Conservation (phyloP, 2,888 invertebrate genomes). For the Onthophagus sagittarius region DNA sequence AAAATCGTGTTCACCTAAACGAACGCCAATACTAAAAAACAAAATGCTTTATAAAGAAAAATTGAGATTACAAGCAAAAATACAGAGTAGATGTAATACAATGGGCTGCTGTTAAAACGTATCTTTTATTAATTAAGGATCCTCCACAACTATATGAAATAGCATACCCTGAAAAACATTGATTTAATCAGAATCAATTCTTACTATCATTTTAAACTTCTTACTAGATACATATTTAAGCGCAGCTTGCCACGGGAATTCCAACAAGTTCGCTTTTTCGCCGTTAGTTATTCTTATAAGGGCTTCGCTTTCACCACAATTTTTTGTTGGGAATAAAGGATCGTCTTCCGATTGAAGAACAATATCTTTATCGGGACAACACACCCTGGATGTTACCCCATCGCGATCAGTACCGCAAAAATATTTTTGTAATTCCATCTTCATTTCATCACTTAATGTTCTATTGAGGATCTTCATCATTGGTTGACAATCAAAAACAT, state of each 20-base stretch:
- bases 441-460: neutral
- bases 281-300: slow-evolving; percentile 49
- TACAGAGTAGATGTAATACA: slow-evolving; percentile 49
- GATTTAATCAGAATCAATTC: slow-evolving; percentile 28
- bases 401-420: neutral
- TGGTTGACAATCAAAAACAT: neutral
- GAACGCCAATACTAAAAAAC: slow-evolving; percentile 52
- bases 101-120: slow-evolving; percentile 57
- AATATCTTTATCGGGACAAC: slow-evolving; percentile 46
- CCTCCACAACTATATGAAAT: slow-evolving; percentile 46
- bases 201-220: no score
- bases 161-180: neutral
- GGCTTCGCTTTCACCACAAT: slow-evolving; percentile 56
- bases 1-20: slow-evolving; percentile 60
- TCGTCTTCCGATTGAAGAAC: slow-evolving; percentile 13
- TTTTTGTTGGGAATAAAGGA: slow-evolving; percentile 33
- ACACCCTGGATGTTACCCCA: slow-evolving; percentile 46
- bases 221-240: slow-evolving; percentile 53
- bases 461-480: neutral
- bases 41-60: neutral
- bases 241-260: slow-evolving; percentile 76
- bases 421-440: neutral
- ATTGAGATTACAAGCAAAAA: no score
- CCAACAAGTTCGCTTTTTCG: slow-evolving; percentile 56
- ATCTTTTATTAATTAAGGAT: slow-evolving; percentile 50